These are phyloP conservation scores for Griposia aprilina DNA, from an alignment of 2,888 invertebrate species.

Conservation along the genomic window DNA sequence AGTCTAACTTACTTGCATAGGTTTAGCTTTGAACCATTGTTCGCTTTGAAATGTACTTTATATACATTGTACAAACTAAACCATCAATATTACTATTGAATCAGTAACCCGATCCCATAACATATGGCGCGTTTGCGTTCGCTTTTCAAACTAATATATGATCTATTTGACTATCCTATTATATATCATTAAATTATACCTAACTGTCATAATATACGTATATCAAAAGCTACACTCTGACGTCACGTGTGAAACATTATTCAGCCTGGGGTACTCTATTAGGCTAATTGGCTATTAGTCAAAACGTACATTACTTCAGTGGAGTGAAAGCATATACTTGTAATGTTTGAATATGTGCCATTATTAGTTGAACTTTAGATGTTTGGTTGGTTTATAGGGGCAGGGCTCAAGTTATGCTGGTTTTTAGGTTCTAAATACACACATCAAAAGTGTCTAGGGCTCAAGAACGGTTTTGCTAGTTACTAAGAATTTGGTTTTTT, in stretches of 20 bases:
- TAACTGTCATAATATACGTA: slow-evolving; percentile 20
- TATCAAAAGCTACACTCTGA: slow-evolving; percentile 37
- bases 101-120: neutral
- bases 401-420: neutral
- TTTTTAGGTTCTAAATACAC: neutral
- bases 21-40: neutral
- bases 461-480: no score
- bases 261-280: slow-evolving; percentile 52
- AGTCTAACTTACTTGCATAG: neutral
- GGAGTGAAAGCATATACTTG: slow-evolving; percentile 29
- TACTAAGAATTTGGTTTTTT: no score
- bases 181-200: neutral
- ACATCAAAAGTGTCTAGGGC: no score
- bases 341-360: neutral
- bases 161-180: neutral
- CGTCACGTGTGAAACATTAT: slow-evolving; percentile 52
- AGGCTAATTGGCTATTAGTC: slow-evolving; percentile 67
- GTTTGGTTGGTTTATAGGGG: neutral
- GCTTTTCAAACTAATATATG: slow-evolving; percentile 24
- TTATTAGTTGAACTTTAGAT: neutral
- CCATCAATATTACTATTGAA: neutral
- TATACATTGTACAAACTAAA: neutral
- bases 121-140: neutral
- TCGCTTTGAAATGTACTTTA: neutral
- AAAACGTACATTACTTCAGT: slow-evolving; percentile 51